Evolutionary conservation across 2,797 vertebrate species (phyloP).

Genomic region (Chiloscyllium punctatum): DNA sequence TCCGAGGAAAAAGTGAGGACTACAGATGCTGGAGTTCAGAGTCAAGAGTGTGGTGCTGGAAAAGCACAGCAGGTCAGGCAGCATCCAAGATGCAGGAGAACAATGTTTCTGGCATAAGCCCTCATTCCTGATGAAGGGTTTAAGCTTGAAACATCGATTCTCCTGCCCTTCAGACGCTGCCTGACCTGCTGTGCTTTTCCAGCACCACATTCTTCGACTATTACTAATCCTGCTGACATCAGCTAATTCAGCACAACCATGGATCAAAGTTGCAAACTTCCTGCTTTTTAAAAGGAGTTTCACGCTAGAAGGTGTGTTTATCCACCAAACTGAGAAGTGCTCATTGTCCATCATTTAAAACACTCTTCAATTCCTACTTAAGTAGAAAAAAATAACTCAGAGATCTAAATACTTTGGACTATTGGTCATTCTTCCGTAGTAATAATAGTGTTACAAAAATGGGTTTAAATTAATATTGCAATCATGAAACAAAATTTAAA

Average conservation of each 20-base stretch:
- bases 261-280: background rate
- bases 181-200: too few species aligned
- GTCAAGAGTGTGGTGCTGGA: too few species aligned
- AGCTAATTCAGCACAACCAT: background rate
- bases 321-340: background rate
- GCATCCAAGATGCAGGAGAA: too few species aligned
- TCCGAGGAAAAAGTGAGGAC: too few species aligned
- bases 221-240: background rate
- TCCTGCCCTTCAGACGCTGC: too few species aligned
- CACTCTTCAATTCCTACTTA: background rate
- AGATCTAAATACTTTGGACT: background rate
- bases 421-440: background rate
- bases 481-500: background rate
- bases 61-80: too few species aligned
- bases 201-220: too few species aligned
- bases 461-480: background rate
- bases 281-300: background rate
- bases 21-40: too few species aligned
- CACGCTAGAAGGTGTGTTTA: background rate
- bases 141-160: too few species aligned
- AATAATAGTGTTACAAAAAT: background rate
- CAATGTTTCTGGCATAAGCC: too few species aligned
- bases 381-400: background rate
- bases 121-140: too few species aligned
- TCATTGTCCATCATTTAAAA: background rate